These are phyloP conservation scores for Incurvaria masculella DNA, from an alignment of 2,888 invertebrate species.

Conservation along the genomic window DNA sequence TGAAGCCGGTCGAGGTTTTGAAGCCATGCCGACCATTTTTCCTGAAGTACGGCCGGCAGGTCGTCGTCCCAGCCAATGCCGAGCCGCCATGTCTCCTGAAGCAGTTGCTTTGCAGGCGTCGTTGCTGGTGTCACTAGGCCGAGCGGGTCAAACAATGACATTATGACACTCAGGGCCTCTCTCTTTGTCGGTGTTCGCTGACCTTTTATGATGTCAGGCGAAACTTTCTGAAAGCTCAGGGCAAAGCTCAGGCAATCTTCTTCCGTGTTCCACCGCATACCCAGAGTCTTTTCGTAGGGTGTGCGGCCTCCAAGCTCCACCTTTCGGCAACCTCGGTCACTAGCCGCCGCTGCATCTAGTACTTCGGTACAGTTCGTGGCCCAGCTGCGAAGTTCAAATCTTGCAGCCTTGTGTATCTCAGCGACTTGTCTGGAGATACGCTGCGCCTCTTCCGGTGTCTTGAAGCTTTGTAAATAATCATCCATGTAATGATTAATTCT, in stretches of 20 bases:
- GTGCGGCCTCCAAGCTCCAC: constrained; percentile 4
- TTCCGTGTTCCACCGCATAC: constrained; percentile 15
- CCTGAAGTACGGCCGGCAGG: background rate
- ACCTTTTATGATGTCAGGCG: no score
- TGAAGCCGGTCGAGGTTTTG: no score
- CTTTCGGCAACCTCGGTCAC: background rate
- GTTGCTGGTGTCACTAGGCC: constrained; percentile 19
- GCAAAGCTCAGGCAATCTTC: constrained; percentile 14
- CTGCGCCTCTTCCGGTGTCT: constrained; percentile 14
- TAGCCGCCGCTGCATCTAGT: constrained; percentile 9
- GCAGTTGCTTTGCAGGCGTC: constrained; percentile 16
- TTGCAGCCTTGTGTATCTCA: constrained; percentile 12
- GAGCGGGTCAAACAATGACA: constrained; percentile 12
- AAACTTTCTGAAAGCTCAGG: no score
- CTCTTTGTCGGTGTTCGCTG: no score
- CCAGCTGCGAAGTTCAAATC: constrained; percentile 16
- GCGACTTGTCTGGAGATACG: constrained; percentile 10
- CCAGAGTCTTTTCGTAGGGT: constrained; percentile 13
- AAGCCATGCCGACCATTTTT: no score
- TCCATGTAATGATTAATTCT: constrained; percentile 20
- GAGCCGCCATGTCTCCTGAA: background rate
- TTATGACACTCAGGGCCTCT: no score
- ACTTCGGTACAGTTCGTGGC: constrained; percentile 15
- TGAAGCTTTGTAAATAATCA: constrained; percentile 20
- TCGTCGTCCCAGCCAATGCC: constrained; percentile 1